Evolutionary conservation across 2,113 vertebrate species (phyloP).

Genomic region (Oryzias javanicus): DNA sequence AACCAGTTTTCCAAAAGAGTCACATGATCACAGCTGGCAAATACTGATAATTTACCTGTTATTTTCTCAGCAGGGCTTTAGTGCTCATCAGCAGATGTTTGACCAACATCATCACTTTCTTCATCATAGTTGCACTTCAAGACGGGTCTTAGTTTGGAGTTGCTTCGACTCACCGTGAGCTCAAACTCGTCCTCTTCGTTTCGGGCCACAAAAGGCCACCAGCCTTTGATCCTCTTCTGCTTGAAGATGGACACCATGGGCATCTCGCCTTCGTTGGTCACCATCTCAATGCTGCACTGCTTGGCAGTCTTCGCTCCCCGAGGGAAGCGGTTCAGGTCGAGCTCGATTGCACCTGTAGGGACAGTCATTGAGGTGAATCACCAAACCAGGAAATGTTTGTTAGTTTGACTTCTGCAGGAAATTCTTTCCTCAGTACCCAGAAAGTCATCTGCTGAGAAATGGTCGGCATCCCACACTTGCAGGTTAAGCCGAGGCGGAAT

Average conservation of each 20-base stretch:
- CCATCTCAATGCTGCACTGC: conserved; percentile 93
- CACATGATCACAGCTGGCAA: too few species aligned
- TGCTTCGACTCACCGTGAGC: conserved; percentile 81
- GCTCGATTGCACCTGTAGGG: conserved; percentile 87
- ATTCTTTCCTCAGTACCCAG: conserved; percentile 76
- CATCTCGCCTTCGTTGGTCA: conserved; percentile 84
- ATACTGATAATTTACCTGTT: too few species aligned
- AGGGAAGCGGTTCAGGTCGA: conserved; percentile 94
- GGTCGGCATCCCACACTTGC: conserved; percentile 98
- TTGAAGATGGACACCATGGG: conserved; percentile 97
- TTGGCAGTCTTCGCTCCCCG: conserved; percentile 94
- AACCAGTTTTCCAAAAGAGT: too few species aligned
- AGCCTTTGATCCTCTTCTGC: conserved; percentile 97
- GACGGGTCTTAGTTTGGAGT: neutral
- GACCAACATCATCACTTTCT: too few species aligned
- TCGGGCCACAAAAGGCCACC: conserved; percentile 95
- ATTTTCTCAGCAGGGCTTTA: too few species aligned
- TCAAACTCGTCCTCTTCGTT: conserved; percentile 95
- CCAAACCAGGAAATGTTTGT: neutral
- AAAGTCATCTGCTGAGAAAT: conserved; percentile 97
- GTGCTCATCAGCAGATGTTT: too few species aligned
- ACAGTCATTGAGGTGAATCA: neutral
- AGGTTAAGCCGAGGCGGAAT: conserved; percentile 93
- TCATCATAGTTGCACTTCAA: neutral
- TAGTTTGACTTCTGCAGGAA: neutral